Percentiles rank a stretch among this genome's conserved stretches.
Evolutionary conservation across 2,888 invertebrate species (phyloP).

Genomic region (Agrochola circellaris): DNA sequence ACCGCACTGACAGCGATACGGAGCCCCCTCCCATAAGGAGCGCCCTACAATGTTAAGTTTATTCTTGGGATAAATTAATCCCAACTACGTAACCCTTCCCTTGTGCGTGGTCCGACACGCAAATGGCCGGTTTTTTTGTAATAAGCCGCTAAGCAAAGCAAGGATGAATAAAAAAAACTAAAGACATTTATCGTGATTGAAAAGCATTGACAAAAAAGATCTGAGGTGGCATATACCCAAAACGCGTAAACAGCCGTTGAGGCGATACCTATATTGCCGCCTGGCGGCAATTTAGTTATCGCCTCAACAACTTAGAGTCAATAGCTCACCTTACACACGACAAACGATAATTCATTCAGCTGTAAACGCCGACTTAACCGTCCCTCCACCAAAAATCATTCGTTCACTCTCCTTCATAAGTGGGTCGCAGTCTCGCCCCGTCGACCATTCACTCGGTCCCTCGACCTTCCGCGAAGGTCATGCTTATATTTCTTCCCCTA

Average conservation of each 20-base stretch:
- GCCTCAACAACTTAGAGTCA: conserved; percentile 18
- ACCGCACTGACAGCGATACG: too few species aligned
- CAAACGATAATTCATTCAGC: conserved; percentile 26
- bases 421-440: conserved; percentile 29
- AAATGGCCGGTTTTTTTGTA: too few species aligned
- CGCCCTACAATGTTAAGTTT: too few species aligned
- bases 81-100: too few species aligned
- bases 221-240: not conserved
- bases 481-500: conserved; percentile 36
- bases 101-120: too few species aligned
- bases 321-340: conserved; percentile 28
- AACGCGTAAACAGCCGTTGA: conserved; percentile 5
- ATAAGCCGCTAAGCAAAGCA: too few species aligned
- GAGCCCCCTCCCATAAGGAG: too few species aligned
- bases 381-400: conserved; percentile 10
- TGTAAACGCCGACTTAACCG: conserved; percentile 37
- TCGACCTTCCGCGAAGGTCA: conserved; percentile 53
- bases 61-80: too few species aligned
- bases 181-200: not conserved
- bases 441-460: conserved; percentile 19
- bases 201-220: not conserved
- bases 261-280: too few species aligned
- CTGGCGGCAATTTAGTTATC: conserved; percentile 15
- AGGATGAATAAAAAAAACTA: not conserved
- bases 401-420: conserved; percentile 24